phyloP scores from a whole-genome alignment of 2,797 vertebrate species.

The Threskiornis aethiopicus region DNA sequence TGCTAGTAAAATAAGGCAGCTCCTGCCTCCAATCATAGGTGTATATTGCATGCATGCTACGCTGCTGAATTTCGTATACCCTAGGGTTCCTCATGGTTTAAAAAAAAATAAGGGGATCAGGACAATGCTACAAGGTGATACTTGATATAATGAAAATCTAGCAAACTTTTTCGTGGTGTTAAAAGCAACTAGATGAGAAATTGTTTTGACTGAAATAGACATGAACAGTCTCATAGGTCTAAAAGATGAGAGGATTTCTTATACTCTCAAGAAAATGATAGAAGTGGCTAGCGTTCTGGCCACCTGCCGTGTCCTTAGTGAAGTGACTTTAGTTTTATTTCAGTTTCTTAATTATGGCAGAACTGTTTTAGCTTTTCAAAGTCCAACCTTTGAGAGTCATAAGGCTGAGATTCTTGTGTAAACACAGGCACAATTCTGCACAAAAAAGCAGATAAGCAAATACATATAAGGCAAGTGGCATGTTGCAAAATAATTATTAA shows the following conservation, averaged over 20 bases:
- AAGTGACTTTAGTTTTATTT: constrained; percentile 9
- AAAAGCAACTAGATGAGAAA: constrained; percentile 44
- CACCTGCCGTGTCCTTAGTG: constrained; percentile 36
- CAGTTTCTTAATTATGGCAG: background rate
- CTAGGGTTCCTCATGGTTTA: background rate
- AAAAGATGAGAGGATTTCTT: constrained; percentile 57
- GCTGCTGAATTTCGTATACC: constrained; percentile 26
- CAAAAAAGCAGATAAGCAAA: background rate
- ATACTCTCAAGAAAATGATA: constrained; percentile 26
- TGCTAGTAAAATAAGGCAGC: constrained; percentile 54
- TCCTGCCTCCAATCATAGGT: constrained; percentile 23
- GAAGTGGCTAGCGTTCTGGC: constrained; percentile 17
- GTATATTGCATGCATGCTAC: background rate
- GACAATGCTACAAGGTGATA: constrained; percentile 43
- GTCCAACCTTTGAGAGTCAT: background rate
- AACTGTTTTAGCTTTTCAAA: background rate
- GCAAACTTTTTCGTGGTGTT: constrained; percentile 18
- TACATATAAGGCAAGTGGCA: background rate
- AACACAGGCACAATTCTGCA: background rate
- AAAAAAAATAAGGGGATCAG: background rate
- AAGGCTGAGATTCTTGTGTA: background rate
- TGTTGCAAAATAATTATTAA: background rate
- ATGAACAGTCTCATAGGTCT: constrained; percentile 3
- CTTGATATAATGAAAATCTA: background rate
- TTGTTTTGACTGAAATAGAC: constrained; percentile 40